Evolutionary conservation across 2,888 invertebrate genomes (phyloP), one percentile per base, ranked within the genome.

Genomic region (Xylophagus ater): DNA sequence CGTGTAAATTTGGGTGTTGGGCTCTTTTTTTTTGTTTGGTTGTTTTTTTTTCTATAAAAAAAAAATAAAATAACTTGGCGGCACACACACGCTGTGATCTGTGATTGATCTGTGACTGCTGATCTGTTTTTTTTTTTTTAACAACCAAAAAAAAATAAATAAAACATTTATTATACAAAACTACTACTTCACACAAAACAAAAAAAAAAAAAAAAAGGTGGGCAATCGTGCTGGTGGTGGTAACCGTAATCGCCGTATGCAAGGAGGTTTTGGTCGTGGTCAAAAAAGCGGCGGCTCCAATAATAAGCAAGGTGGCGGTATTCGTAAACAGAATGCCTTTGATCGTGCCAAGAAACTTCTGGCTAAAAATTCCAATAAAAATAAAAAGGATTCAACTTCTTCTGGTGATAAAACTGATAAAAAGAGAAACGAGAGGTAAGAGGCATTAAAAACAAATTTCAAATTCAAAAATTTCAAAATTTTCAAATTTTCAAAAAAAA

Each of bases 271-370:
- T 55, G 59, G 56, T 60, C 60, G 61, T 55, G 61, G 61, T 60
- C 55, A 58, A 56, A 61, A 61, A 54, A 58, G 59, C 54, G 58
- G 57, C 51, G 28, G 37, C 33, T 42, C 42, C 26, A 45, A 45
- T 34, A 46, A 46, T 43, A 45, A 45, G 40, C 40, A 41, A 38
- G 53, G 53, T 51, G 62, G 63, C 57, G 65, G 64, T 53, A 63
- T 65, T 60, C 65, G 65, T 54, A 65, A 65, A 58, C 65, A 63
- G 58, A 65, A 65, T 60, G 61, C 63, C 54, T 62, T 63, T 57
- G 64, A 64, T 62, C 64, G 65, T 59, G 63, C 65, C 54, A 65
- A 65, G 61, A 65, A 65, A 63, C 59, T 64, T 62, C 61, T 65
- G 62, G 63, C 63, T 56, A 65, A 65, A 61, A 65, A 65, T 62